phyloP scores from a whole-genome alignment of 2,113 vertebrate species.

The Sporophila hypoxantha region DNA sequence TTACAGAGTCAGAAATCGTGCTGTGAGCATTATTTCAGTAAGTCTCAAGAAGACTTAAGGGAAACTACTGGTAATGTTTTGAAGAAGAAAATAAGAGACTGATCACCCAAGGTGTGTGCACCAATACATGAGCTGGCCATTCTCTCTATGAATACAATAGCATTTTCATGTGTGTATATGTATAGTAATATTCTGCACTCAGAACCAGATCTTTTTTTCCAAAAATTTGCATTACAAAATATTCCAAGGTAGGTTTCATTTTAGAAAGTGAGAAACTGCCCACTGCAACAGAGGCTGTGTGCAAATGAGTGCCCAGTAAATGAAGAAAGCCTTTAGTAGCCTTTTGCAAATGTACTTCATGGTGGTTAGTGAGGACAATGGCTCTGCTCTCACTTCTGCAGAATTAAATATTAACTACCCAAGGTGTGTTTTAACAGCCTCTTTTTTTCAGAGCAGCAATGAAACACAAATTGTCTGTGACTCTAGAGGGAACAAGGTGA shows the following conservation, averaged over 20 bases:
- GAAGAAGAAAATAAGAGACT: not conserved
- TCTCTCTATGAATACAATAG: not conserved
- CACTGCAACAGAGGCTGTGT: not conserved
- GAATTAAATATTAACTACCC: slow-evolving; percentile 1
- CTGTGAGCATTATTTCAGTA: not conserved
- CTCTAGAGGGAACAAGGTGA: not conserved
- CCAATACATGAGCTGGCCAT: not conserved
- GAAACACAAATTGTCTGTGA: not conserved
- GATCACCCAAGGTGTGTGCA: not conserved
- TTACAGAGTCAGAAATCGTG: not conserved
- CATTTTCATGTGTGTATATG: not conserved
- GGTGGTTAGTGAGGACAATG: slow-evolving; percentile 16
- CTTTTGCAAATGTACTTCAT: slow-evolving; percentile 36
- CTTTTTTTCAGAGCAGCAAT: not conserved
- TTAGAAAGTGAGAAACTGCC: not conserved
- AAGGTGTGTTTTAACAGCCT: not conserved
- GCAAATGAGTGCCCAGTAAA: not conserved
- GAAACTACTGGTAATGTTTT: not conserved
- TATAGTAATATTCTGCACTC: not conserved
- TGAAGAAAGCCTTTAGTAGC: not conserved
- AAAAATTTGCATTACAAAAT: not conserved
- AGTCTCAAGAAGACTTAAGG: not conserved
- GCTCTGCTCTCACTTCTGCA: slow-evolving; percentile 33
- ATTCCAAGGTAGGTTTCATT: not conserved
- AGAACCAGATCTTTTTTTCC: not conserved